Evolutionary conservation across 1,140 invertebrate genomes (phyloP).

Genomic region (Papilio dardanus): DNA sequence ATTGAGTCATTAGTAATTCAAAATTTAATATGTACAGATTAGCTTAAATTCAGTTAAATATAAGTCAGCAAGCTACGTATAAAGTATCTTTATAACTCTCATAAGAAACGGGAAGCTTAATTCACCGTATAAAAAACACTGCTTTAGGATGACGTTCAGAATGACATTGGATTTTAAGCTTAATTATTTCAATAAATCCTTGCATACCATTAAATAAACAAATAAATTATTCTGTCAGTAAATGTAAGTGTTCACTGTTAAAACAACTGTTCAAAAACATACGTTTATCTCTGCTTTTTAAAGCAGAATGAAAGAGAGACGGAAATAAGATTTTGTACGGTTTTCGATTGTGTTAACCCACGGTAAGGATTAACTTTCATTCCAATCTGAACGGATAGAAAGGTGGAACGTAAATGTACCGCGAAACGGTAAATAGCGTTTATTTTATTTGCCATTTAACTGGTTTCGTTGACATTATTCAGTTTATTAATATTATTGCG

Average conservation of each 20-base stretch:
- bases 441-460: conserved; percentile 35
- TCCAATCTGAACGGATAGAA: conserved; percentile 10
- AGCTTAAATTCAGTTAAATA: too few species aligned
- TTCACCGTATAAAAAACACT: background rate
- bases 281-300: background rate
- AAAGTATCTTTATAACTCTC: background rate
- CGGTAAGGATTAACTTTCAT: conserved; percentile 33
- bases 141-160: background rate
- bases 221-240: conserved; percentile 9
- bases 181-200: background rate
- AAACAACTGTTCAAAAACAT: background rate
- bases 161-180: background rate
- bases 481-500: conserved; percentile 7
- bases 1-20: too few species aligned
- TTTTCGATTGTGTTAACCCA: background rate
- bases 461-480: conserved; percentile 19
- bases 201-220: conserved; percentile 13
- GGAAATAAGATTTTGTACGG: background rate
- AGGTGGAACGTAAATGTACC: conserved; percentile 33
- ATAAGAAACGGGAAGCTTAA: background rate
- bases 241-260: background rate
- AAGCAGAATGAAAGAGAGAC: background rate
- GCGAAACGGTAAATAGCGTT: conserved; percentile 33
- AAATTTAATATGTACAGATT: background rate
- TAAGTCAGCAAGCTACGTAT: too few species aligned